phyloP scores from a whole-genome alignment of 2,888 invertebrate species.

The Drosophila lutescens region DNA sequence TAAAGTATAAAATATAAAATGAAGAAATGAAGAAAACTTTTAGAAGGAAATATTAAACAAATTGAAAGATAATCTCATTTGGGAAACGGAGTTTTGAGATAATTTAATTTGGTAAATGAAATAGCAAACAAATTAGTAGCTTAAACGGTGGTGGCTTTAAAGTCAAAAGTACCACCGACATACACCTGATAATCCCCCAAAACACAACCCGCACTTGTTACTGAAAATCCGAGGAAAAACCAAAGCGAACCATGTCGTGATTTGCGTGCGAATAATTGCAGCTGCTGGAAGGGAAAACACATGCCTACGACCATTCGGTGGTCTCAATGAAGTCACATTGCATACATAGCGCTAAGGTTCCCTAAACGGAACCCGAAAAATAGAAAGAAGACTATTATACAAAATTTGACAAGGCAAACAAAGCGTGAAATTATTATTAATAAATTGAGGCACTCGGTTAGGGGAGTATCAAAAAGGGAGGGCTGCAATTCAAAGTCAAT shows the following conservation, averaged over 20 bases:
- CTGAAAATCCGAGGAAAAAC: slow-evolving; percentile 7
- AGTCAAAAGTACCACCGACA: slow-evolving; percentile 36
- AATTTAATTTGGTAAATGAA: neutral
- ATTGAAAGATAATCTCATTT: no score
- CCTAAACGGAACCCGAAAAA: slow-evolving; percentile 15
- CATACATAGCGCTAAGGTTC: slow-evolving; percentile 12
- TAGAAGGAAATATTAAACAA: no score
- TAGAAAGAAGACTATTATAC: slow-evolving; percentile 51
- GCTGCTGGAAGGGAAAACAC: slow-evolving; percentile 55
- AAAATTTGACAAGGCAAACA: slow-evolving; percentile 71
- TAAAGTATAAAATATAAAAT: no score
- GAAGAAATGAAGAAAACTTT: no score
- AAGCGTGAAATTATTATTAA: slow-evolving; percentile 80
- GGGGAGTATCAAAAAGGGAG: slow-evolving; percentile 8
- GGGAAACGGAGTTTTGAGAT: neutral
- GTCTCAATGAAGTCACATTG: slow-evolving; percentile 57
- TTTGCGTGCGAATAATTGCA: slow-evolving; percentile 61
- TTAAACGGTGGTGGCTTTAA: slow-evolving; percentile 15
- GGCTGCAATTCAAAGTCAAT: slow-evolving; percentile 58
- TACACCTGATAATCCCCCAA: slow-evolving; percentile 69
- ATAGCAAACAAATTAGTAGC: neutral
- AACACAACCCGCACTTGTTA: slow-evolving; percentile 51
- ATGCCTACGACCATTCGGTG: slow-evolving; percentile 45
- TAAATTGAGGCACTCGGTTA: slow-evolving; percentile 51
- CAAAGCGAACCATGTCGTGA: slow-evolving; percentile 37